A percentile compares a stretch with the other conserved stretches of the same genome.
These are phyloP conservation scores for Bovichtus diacanthus DNA, from an alignment of 2,797 vertebrate species.

Conservation along the genomic window DNA sequence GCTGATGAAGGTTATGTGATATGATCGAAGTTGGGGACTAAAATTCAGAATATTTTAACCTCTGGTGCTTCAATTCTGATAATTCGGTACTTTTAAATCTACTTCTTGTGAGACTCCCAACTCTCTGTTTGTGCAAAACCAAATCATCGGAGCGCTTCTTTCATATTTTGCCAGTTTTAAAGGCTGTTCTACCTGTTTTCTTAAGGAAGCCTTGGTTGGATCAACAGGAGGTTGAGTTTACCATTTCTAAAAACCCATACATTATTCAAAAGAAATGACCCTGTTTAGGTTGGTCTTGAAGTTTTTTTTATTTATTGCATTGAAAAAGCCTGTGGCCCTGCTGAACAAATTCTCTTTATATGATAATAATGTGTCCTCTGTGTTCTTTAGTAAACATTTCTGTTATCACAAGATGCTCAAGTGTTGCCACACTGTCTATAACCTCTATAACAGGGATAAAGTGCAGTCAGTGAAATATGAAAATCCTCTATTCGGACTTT, in stretches of 20 bases:
- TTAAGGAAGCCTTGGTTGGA: slow-evolving; percentile 36
- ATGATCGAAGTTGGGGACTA: too few species aligned
- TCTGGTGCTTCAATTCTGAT: background rate
- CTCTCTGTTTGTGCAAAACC: background rate
- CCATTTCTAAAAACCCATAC: slow-evolving; percentile 11
- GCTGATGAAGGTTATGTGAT: background rate
- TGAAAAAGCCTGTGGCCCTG: slow-evolving; percentile 28
- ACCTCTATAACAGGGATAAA: slow-evolving; percentile 2
- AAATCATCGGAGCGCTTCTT: background rate
- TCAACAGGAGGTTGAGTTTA: slow-evolving; percentile 1
- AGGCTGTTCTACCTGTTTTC: background rate
- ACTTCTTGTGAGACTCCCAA: background rate
- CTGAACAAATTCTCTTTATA: slow-evolving; percentile 1
- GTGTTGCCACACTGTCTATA: background rate
- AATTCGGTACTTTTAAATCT: background rate
- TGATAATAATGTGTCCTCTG: slow-evolving; percentile 18
- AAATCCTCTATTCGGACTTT: background rate
- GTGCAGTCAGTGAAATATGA: background rate
- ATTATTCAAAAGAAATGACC: slow-evolving; percentile 15
- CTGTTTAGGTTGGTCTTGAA: background rate
- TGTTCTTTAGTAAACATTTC: slow-evolving; percentile 19
- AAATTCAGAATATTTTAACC: background rate
- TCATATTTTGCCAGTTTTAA: background rate
- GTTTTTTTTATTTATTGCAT: background rate
- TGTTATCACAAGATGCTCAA: background rate